Evolutionary conservation across 2,797 vertebrate genomes (phyloP).

Genomic region (Falco cherrug): DNA sequence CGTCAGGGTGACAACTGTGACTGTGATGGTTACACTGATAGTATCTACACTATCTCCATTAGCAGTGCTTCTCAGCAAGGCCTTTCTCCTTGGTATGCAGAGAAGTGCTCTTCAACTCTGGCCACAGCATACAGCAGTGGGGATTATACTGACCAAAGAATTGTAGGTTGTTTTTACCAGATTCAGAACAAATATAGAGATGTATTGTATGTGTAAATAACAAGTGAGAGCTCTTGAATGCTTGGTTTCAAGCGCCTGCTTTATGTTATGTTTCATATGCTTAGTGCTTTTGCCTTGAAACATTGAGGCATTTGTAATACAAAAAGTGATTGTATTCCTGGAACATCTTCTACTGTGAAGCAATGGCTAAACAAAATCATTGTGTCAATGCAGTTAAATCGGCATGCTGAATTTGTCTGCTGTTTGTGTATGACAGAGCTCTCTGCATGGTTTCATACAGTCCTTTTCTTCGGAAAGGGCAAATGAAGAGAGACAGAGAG

Average conservation of each 20-base stretch:
- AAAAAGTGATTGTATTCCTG: neutral
- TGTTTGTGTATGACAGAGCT: neutral
- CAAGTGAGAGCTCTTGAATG: neutral
- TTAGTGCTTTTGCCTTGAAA: neutral
- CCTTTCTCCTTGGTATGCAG: conserved; percentile 96
- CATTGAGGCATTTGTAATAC: neutral
- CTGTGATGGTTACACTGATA: conserved; percentile 98
- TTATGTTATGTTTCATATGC: neutral
- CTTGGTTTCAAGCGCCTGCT: neutral
- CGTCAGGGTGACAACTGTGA: conserved; percentile 98
- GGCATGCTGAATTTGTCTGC: neutral
- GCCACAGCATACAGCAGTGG: conserved; percentile 98
- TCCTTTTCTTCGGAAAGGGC: neutral
- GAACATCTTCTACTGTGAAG: neutral
- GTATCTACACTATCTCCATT: conserved; percentile 97
- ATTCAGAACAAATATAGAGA: neutral
- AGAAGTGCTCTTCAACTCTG: conserved; percentile 97
- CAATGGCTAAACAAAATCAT: neutral
- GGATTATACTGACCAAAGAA: conserved; percentile 97
- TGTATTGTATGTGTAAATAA: neutral
- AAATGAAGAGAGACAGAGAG: neutral
- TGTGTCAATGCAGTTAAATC: neutral
- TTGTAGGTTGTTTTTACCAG: conserved; percentile 80
- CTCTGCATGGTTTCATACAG: neutral
- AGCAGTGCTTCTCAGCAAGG: conserved; percentile 98